These are phyloP conservation scores for Solenodon paradoxus DNA, from an alignment of 2,113 vertebrate genomes.

Conservation along the genomic window DNA sequence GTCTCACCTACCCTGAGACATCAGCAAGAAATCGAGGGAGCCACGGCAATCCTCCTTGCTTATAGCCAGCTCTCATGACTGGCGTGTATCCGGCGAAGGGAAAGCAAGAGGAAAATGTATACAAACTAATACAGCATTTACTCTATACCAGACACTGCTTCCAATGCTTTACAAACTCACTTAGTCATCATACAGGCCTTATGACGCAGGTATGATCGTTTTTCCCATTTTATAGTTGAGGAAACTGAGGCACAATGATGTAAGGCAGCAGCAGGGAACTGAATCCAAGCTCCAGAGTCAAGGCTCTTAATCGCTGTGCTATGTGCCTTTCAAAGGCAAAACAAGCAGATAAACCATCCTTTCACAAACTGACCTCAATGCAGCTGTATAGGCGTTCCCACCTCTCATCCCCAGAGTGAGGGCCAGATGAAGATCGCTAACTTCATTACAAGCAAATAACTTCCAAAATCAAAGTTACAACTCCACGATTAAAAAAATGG, in stretches of 20 bases:
- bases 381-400: not conserved
- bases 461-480: conserved; percentile 30
- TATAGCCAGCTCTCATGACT: not conserved
- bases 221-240: not conserved
- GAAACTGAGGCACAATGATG: not conserved
- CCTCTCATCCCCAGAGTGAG: not conserved
- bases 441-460: conserved; percentile 14
- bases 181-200: not conserved
- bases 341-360: not conserved
- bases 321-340: not conserved
- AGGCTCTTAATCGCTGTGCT: not conserved
- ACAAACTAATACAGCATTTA: not conserved
- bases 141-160: not conserved
- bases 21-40: not conserved
- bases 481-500: not conserved
- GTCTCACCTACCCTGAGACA: not conserved
- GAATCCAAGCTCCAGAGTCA: not conserved
- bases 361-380: not conserved
- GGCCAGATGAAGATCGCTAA: conserved; percentile 16
- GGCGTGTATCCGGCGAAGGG: not conserved
- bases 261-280: not conserved
- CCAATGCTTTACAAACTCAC: not conserved
- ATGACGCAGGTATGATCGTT: not conserved
- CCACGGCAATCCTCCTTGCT: not conserved
- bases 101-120: not conserved